Percentiles rank a stretch among this genome's conserved stretches.
These are phyloP conservation scores for Andrena minutula DNA, from an alignment of 2,888 invertebrate species.

Conservation along the genomic window DNA sequence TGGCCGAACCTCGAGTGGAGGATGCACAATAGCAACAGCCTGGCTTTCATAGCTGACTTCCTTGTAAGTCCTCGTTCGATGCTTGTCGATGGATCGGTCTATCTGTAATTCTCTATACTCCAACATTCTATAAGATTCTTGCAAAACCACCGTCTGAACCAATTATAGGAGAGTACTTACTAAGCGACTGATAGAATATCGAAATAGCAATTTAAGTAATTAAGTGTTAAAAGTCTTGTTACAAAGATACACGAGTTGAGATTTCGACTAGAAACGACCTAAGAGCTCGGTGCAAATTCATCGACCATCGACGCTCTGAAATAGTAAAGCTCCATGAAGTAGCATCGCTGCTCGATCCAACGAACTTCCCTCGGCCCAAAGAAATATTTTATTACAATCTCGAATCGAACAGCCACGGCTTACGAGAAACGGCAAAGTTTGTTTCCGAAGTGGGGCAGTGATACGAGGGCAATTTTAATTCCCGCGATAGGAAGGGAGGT, in stretches of 20 bases:
- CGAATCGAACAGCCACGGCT: background rate
- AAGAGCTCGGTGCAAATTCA: background rate
- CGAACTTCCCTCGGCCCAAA: background rate
- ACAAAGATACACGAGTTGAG: background rate
- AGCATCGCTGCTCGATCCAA: too few species aligned
- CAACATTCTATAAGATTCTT: too few species aligned
- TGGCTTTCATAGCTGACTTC: slow-evolving; percentile 87
- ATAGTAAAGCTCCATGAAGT: slow-evolving; percentile 7
- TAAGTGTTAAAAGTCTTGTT: too few species aligned
- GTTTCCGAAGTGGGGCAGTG: background rate
- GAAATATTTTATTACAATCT: slow-evolving; percentile 46
- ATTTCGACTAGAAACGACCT: background rate
- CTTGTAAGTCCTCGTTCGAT: slow-evolving; percentile 86
- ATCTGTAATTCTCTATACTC: too few species aligned
- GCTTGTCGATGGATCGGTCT: background rate
- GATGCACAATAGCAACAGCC: slow-evolving; percentile 89
- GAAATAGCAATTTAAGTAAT: background rate
- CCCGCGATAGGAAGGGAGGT: slow-evolving; percentile 79
- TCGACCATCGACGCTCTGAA: background rate
- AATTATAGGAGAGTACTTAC: too few species aligned
- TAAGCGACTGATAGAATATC: too few species aligned
- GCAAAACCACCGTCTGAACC: too few species aligned
- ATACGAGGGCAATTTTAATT: slow-evolving; percentile 29
- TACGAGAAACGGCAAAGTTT: background rate
- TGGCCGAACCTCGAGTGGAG: slow-evolving; percentile 90